A percentile compares a stretch with the other conserved stretches of the same genome.
These are phyloP conservation scores for Acrocera orbiculus DNA, from an alignment of 2,888 invertebrate species.

Conservation along the genomic window DNA sequence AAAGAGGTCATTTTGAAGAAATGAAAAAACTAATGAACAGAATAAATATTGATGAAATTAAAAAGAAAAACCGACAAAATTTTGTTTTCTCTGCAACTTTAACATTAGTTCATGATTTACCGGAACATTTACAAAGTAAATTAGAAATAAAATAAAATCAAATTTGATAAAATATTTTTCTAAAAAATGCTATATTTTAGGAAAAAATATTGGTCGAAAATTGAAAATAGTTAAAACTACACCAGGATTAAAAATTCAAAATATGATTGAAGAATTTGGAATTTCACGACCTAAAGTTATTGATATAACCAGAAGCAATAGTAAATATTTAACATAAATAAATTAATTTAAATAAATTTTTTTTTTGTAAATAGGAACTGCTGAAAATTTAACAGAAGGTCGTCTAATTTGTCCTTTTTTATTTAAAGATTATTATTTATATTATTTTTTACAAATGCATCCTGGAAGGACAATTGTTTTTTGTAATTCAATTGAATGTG, in stretches of 20 bases:
- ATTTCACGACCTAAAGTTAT: conserved; percentile 83
- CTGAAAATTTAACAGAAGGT: conserved; percentile 68
- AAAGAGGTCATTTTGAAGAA: conserved; percentile 90
- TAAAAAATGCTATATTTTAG: conserved; percentile 12
- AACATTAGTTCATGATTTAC: conserved; percentile 75
- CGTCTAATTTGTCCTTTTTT: conserved; percentile 58
- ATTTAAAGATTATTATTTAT: conserved; percentile 81
- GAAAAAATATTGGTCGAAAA: conserved; percentile 22
- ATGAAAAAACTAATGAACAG: conserved; percentile 60
- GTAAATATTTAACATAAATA: conserved; percentile 26
- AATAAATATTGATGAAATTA: conserved; percentile 51
- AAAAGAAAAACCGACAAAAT: conserved; percentile 55
- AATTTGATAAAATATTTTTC: not conserved
- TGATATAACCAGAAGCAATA: conserved; percentile 65
- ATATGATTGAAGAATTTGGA: conserved; percentile 61
- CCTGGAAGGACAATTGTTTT: conserved; percentile 87
- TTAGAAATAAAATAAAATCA: not conserved
- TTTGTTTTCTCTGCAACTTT: conserved; percentile 97
- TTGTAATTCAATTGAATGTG: conserved; percentile 85
- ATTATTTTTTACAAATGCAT: conserved; percentile 72
- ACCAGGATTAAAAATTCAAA: conserved; percentile 55
- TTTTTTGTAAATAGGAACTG: conserved; percentile 42
- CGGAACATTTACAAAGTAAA: conserved; percentile 47
- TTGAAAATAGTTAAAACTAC: conserved; percentile 44
- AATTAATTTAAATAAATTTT: not conserved